Base-by-base conservation (phyloP, 2,113 vertebrate genomes). In the Columba livia region DNA sequence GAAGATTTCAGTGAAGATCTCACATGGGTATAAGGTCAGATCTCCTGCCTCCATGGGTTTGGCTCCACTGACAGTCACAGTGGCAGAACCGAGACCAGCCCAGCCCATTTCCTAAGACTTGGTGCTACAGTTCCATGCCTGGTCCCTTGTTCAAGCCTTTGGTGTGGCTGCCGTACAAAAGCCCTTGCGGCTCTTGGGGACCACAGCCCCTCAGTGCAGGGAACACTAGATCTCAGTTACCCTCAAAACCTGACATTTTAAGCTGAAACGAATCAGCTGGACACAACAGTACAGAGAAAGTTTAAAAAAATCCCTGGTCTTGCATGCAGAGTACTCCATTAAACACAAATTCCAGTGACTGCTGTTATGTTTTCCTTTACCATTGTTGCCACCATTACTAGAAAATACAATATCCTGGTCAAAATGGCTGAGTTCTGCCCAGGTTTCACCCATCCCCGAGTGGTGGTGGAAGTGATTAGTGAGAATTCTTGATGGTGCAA, bases 11-110 rank as follows among this genome's bases (percentile, higher is more conserved):
- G 32, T 25, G 50, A 64, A 62, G 58, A 14, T 51, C 31, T 65
- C 60, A 18, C 0, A 0, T 31, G 34, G 44, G 8, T 56, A 3
- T 34, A 44, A 48, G 48, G 12, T 85, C 82, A 60, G 4, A 62
- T 51, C 32, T 85, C 20, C 40, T 48, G 60, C 32, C 19, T 61
- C 6, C 0, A 0, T 53, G 36, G 2, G 19, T 25, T 72, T 44
- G 69, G 31, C 53, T 81, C 57, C 87, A 36, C 73, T 56, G 15
- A 32, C 19, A 66, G 11, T 12, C 58, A 21, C 54, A 73, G 51
- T 7, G 75, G 65, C 50, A 84, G 24, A 53, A 5, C 11, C 23
- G 57, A 29, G 24, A 28, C 8, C 36, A 71, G 26, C 53, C 44
- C n/a, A 18, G 53, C 4, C 24, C 53, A 1, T 29, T 15, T 72